A percentile compares a stretch with the other conserved stretches of the same genome.
These are phyloP conservation scores for Rhopalosiphum padi DNA, from an alignment of 1,140 invertebrate genomes.

Conservation along the genomic window DNA sequence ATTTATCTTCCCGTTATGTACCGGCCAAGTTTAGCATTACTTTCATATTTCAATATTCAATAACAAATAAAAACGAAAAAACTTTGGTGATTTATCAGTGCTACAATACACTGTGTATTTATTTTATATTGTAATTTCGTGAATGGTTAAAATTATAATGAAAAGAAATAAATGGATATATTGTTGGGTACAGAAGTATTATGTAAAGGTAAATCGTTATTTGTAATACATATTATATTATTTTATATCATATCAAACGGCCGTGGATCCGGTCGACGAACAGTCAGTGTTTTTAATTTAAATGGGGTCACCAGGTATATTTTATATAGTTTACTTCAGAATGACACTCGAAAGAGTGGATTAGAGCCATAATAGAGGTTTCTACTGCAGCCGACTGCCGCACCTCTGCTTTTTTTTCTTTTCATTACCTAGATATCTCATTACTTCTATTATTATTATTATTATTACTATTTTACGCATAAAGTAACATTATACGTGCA, in stretches of 20 bases:
- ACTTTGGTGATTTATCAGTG: not conserved
- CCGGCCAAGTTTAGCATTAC: not conserved
- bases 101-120: not conserved
- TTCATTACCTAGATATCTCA: not conserved
- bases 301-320: not conserved
- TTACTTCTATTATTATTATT: not conserved
- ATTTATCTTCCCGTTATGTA: not conserved
- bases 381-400: not conserved
- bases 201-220: not conserved
- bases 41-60: not conserved
- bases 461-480: not conserved
- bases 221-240: not conserved
- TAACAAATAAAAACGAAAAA: not conserved
- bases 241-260: not conserved
- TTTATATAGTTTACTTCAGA: not conserved
- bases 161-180: not conserved
- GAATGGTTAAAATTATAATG: not conserved
- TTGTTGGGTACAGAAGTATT: not conserved
- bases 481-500: not conserved
- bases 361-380: not conserved
- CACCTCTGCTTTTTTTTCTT: not conserved
- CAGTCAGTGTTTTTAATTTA: not conserved
- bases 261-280: not conserved
- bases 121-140: not conserved
- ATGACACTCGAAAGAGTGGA: not conserved